Conservation (phyloP, 2,797 vertebrate genomes). For the Cyclura pinguis region DNA sequence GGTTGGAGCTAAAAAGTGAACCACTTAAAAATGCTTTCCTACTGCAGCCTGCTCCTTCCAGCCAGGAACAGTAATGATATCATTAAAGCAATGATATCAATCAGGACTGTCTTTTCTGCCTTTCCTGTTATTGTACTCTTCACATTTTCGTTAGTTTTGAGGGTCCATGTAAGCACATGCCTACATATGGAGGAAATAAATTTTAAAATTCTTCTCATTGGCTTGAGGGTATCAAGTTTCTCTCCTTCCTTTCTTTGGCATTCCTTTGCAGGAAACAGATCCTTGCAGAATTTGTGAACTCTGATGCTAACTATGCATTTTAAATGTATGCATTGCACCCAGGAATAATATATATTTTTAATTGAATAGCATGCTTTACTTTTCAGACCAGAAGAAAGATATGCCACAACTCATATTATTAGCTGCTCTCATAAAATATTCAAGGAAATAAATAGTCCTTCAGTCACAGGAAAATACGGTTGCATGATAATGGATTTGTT, state of each 20-base stretch:
- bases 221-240: background rate
- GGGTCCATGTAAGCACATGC: background rate
- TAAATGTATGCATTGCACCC: conserved; percentile 23
- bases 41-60: background rate
- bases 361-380: conserved; percentile 44
- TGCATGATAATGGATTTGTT: conserved; percentile 29
- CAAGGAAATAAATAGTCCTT: background rate
- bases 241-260: background rate
- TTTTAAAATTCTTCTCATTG: background rate
- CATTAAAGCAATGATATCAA: background rate
- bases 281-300: background rate
- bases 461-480: conserved; percentile 22
- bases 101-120: background rate
- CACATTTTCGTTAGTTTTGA: background rate
- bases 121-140: background rate
- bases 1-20: background rate
- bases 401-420: conserved; percentile 34
- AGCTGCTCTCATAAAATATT: conserved; percentile 30
- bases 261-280: background rate
- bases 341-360: conserved; percentile 41
- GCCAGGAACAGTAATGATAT: too few species aligned
- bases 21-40: background rate
- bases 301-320: conserved; percentile 29
- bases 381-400: conserved; percentile 43
- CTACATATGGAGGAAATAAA: background rate